Base-by-base conservation (phyloP, 37 sponge, comb jelly and placozoan genomes). In the Spongilla lacustris region DNA sequence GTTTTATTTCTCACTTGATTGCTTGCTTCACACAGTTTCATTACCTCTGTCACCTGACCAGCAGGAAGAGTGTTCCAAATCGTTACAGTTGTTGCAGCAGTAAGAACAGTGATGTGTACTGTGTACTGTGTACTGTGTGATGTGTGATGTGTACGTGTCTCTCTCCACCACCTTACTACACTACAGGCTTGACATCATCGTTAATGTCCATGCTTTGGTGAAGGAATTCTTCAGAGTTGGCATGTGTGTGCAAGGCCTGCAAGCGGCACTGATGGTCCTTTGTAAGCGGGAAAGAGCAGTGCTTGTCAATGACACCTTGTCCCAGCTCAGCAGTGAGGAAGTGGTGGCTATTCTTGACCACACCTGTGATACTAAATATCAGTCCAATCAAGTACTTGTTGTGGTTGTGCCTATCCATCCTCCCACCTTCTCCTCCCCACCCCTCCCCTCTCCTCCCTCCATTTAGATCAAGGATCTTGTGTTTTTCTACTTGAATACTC, bases 391-490 rank as follows among this genome's bases (percentile, higher is more conserved):
- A 46, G 46, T 46, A 8, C 8, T 4, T 46, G 4, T 46, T 46
- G 8, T 46, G 8, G 46, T 46, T 46, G 46, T 46, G 46, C 46
- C 41, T 41, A 6, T 41, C 41, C 41, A 9, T 41, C 41, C 3
- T 6, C 41, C 41, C 41, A 9, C 41, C 41, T 41, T 6, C 6
- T 6, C 41, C 41, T 41, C 41, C 41, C 41, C 11, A 6, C 19
- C 58, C 58, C 21, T 17, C 1, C 21, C 58, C 58, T 17, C 1
- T 17, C 1, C 23, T 83, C 9, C 31, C 0, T 66, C 17, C 58
- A 0, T 28, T 26, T 21, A 85, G 85, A 70, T 77, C 50, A 67
- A 31, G 29, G 85, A 85, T 70, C 27, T 85, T 48, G 76, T 85
- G 48, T 85, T 67, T 37, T 30, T 0, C 12, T 77, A 85, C 48